A percentile compares a stretch with the other conserved stretches of the same genome.
Conservation (phyloP, 2,113 vertebrate species). For the Dromas ardeola region DNA sequence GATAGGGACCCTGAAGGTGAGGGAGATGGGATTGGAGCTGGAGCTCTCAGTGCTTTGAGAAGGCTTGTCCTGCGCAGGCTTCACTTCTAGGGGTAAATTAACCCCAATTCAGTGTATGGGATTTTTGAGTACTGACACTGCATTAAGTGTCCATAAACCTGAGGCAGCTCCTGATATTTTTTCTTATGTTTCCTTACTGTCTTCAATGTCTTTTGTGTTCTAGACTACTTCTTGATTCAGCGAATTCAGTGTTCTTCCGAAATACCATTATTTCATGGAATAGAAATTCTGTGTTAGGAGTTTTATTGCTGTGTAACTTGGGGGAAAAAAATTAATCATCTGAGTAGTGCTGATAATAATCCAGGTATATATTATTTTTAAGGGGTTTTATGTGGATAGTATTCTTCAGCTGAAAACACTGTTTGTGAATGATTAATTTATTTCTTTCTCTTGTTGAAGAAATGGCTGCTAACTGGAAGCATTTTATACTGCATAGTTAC, state of each 20-base stretch:
- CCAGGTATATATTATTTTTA: neutral
- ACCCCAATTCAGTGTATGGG: rapidly evolving
- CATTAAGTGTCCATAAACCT: neutral
- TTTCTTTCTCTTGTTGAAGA: neutral
- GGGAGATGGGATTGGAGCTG: neutral
- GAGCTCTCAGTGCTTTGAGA: neutral
- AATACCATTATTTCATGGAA: neutral
- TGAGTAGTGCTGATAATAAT: neutral
- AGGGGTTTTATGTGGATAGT: neutral
- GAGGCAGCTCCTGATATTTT: neutral
- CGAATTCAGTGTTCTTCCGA: neutral
- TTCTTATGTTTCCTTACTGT: neutral
- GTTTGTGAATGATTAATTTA: neutral
- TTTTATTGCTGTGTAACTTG: neutral
- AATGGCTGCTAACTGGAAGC: neutral
- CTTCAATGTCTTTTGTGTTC: neutral
- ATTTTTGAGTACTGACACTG: neutral
- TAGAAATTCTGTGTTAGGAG: neutral
- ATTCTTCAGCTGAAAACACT: neutral
- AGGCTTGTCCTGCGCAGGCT: neutral
- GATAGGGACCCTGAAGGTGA: rapidly evolving
- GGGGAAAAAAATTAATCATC: neutral
- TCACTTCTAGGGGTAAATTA: neutral
- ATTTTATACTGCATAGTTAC: neutral
- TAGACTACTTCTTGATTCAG: neutral